Conservation (phyloP, 1,140 invertebrate genomes). For the Lordiphosa clarofinis region DNA sequence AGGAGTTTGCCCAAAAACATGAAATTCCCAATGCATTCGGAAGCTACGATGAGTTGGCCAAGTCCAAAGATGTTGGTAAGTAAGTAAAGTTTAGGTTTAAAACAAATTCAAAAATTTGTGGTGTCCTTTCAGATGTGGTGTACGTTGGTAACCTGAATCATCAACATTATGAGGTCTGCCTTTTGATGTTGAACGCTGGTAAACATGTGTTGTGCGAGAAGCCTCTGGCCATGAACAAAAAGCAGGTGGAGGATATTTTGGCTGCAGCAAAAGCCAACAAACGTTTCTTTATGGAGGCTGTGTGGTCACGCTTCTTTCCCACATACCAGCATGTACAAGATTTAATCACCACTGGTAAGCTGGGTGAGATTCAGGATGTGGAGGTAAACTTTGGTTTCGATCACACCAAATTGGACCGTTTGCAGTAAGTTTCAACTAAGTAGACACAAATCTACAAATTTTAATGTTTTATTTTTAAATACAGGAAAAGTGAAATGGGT, state of each 20-base stretch:
- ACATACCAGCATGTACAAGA: slow-evolving; percentile 85
- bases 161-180: slow-evolving; percentile 85
- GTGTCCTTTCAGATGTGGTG: slow-evolving; percentile 84
- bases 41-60: slow-evolving; percentile 87
- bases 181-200: slow-evolving; percentile 87
- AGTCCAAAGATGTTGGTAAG: slow-evolving; percentile 88
- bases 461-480: background rate
- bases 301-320: slow-evolving; percentile 92
- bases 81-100: slow-evolving; percentile 2
- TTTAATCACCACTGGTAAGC: slow-evolving; percentile 82
- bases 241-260: slow-evolving; percentile 85
- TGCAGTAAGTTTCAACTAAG: slow-evolving; percentile 81
- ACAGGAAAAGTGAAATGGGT: slow-evolving; percentile 84
- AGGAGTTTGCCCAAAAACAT: slow-evolving; percentile 87
- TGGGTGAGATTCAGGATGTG: slow-evolving; percentile 88
- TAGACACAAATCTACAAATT: too few relatives aligned
- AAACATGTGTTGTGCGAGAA: slow-evolving; percentile 94
- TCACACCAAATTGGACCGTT: slow-evolving; percentile 83
- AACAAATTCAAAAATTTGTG: background rate
- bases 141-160: slow-evolving; percentile 89
- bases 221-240: slow-evolving; percentile 88
- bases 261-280: slow-evolving; percentile 84
- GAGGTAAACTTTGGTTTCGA: slow-evolving; percentile 85
- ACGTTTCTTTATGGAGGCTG: slow-evolving; percentile 91
- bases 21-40: slow-evolving; percentile 86